Evolutionary conservation across 2,797 vertebrate genomes (phyloP).

Genomic region (Heteromormyrus szaboi): DNA sequence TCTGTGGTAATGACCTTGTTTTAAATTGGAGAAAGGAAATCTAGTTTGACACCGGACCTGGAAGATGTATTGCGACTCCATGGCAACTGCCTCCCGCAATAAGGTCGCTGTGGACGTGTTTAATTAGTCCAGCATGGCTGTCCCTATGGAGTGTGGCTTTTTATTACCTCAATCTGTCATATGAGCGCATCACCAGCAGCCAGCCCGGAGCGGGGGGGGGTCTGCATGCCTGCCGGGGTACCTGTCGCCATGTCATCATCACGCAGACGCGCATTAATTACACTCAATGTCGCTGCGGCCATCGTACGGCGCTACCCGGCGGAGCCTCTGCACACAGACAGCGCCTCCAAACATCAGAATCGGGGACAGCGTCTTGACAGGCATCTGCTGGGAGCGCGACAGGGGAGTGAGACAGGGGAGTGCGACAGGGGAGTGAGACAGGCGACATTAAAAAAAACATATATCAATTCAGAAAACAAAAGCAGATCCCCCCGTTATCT

Average conservation of each 20-base stretch:
- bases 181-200: constrained; percentile 44
- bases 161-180: constrained; percentile 72
- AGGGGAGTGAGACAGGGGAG: too few relatives aligned
- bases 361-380: neutral
- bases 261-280: constrained; percentile 29
- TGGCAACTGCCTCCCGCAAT: constrained; percentile 55
- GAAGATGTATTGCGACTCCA: constrained; percentile 48
- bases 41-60: constrained; percentile 46
- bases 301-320: neutral
- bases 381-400: neutral
- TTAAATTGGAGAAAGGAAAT: constrained; percentile 49
- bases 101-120: constrained; percentile 62
- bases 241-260: constrained; percentile 23
- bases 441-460: too few relatives aligned
- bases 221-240: neutral
- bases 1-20: constrained; percentile 49
- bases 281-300: constrained; percentile 33
- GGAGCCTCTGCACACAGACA: neutral
- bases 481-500: too few relatives aligned
- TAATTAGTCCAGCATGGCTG: constrained; percentile 64
- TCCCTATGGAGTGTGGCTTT: constrained; percentile 59
- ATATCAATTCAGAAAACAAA: too few relatives aligned
- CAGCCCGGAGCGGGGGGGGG: neutral
- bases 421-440: too few relatives aligned
- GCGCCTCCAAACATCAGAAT: neutral